Conservation (phyloP, 92 coral and sea anemone genomes). For the Galaxea fascicularis region DNA sequence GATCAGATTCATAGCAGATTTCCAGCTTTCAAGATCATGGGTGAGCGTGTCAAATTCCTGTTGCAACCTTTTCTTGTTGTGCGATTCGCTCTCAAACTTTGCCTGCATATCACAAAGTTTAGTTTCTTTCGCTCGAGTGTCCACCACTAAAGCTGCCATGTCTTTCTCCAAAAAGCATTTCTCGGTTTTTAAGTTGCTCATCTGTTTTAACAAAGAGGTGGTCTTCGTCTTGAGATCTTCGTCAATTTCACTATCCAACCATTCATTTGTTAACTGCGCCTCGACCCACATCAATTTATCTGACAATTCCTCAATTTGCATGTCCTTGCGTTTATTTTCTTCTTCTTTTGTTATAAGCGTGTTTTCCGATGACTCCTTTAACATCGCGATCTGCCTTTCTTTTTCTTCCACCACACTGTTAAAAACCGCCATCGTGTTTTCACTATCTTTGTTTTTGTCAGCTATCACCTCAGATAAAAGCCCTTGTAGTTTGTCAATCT, state of each 20-base stretch:
- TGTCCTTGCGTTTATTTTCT: slow-evolving; percentile 33
- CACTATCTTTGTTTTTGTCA: slow-evolving; percentile 55
- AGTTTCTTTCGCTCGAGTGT: slow-evolving; percentile 8
- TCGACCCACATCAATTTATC: slow-evolving; percentile 16
- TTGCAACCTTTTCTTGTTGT: slow-evolving; percentile 14
- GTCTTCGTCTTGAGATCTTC: slow-evolving; percentile 9
- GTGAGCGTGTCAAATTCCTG: slow-evolving; percentile 18
- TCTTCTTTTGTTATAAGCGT: slow-evolving; percentile 16
- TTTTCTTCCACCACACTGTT: slow-evolving; percentile 52
- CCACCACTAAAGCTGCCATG: not conserved
- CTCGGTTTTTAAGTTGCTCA: slow-evolving; percentile 21
- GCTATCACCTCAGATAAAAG: slow-evolving; percentile 50
- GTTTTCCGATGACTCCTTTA: slow-evolving; percentile 35
- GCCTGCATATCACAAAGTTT: slow-evolving; percentile 14
- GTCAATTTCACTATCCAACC: slow-evolving; percentile 1
- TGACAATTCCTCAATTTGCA: slow-evolving; percentile 46
- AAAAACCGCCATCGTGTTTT: slow-evolving; percentile 30
- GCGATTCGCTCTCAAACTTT: slow-evolving; percentile 28
- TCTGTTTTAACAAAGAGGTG: slow-evolving; percentile 13
- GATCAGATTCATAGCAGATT: slow-evolving; percentile 46
- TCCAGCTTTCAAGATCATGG: slow-evolving; percentile 45
- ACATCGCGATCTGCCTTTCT: slow-evolving; percentile 48
- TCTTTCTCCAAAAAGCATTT: slow-evolving; percentile 30
- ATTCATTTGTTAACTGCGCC: slow-evolving; percentile 12
- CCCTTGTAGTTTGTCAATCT: slow-evolving; percentile 52